A percentile compares a stretch with the other conserved stretches of the same genome.
phyloP scores from a whole-genome alignment of 2,113 vertebrate genomes.

The Actenoides lindsayi region DNA sequence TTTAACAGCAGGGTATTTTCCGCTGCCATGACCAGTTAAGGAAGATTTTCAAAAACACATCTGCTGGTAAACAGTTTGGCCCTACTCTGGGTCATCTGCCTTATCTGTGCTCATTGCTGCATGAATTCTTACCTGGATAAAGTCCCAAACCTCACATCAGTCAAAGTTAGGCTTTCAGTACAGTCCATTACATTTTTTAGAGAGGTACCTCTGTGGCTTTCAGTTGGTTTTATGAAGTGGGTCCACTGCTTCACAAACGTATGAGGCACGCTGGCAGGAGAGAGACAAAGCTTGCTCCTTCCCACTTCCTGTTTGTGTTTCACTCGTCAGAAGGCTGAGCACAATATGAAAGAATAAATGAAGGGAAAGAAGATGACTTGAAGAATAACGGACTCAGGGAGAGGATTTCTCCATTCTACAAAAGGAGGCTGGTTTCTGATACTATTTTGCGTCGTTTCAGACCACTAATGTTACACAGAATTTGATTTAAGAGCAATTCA shows the following conservation, averaged over 20 bases:
- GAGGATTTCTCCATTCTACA: background rate
- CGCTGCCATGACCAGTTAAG: conserved; percentile 96
- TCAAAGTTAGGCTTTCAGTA: conserved; percentile 79
- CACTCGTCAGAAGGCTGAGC: background rate
- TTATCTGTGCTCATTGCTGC: conserved; percentile 85
- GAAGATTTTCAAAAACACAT: conserved; percentile 95
- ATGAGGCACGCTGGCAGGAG: conserved; percentile 15
- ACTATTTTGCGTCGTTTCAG: background rate
- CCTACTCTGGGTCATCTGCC: conserved; percentile 92
- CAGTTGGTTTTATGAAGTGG: conserved; percentile 57
- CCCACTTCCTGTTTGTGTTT: background rate
- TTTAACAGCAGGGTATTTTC: conserved; percentile 98
- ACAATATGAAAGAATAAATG: conserved; percentile 4
- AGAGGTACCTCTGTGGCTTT: conserved; percentile 72
- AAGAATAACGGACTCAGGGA: background rate
- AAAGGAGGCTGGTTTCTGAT: background rate
- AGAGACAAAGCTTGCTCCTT: conserved; percentile 22
- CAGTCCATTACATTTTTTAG: conserved; percentile 76
- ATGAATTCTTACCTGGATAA: conserved; percentile 88
- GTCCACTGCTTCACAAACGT: conserved; percentile 53
- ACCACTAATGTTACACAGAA: background rate
- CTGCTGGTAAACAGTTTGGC: conserved; percentile 98
- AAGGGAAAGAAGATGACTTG: conserved; percentile 13
- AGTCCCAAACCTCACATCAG: conserved; percentile 83
- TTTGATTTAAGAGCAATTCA: conserved; percentile 34